A percentile compares a stretch with the other conserved stretches of the same genome.
phyloP scores from a whole-genome alignment of 1,140 invertebrate species.

The Archegozetes longisetosus region DNA sequence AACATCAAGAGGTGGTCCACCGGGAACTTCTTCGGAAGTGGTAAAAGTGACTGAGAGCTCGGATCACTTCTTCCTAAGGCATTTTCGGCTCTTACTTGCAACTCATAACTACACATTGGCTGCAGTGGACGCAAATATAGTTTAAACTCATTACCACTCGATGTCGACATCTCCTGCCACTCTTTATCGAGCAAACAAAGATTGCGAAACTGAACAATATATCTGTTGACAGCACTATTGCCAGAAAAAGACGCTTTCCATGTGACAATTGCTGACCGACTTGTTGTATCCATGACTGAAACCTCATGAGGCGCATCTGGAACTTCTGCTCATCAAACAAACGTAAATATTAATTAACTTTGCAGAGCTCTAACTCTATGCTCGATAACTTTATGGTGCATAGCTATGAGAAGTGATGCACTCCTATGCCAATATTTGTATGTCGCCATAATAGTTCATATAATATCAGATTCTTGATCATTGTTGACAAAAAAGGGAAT shows the following conservation, averaged over 20 bases:
- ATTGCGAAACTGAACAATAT: conserved; percentile 25
- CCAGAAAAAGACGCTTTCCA: conserved; percentile 34
- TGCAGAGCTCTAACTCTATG: background rate
- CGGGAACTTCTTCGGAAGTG: conserved; percentile 54
- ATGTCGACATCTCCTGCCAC: conserved; percentile 8
- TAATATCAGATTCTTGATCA: too few species aligned
- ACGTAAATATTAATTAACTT: background rate
- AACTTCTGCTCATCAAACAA: conserved; percentile 18
- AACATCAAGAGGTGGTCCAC: conserved; percentile 15
- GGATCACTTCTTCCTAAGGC: conserved; percentile 82
- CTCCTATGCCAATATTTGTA: too few species aligned
- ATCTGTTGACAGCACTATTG: conserved; percentile 33
- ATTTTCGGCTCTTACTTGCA: conserved; percentile 86
- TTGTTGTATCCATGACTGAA: conserved; percentile 27
- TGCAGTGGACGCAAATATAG: conserved; percentile 58
- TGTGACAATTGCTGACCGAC: conserved; percentile 27
- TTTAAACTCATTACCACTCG: conserved; percentile 33
- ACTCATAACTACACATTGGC: conserved; percentile 82
- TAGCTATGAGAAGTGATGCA: too few species aligned
- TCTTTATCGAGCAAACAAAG: background rate
- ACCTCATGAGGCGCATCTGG: conserved; percentile 33
- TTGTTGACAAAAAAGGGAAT: too few species aligned
- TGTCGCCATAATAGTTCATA: too few species aligned
- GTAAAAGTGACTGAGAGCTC: conserved; percentile 70
- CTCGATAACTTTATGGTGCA: too few species aligned